Evolutionary conservation across 2,888 invertebrate species (phyloP), one percentile per base, ranked within the genome.

Genomic region (Dysmachus trigonus): DNA sequence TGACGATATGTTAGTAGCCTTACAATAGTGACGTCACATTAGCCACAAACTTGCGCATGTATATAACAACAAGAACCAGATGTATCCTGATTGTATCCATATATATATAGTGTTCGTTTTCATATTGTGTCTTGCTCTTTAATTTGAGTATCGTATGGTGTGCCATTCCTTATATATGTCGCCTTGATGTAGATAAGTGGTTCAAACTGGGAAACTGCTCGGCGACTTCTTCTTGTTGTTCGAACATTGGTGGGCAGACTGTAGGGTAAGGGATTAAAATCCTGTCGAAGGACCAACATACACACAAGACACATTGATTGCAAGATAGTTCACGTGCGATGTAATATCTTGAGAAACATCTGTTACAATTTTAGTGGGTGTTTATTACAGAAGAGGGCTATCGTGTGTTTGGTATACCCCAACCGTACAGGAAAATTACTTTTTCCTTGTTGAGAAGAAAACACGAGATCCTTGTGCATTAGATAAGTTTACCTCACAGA

Each of bases 91-190:
- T n/a, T 47, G 27, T 15, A 41, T 41, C 41, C 22, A 31, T 51
- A 30, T 15, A 41, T 41, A 30, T 13, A 31, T 51, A 30, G 72
- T 41, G 5, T 72, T 41, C 53, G 72, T 18, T 83, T 41, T 72
- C 83, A 72, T 72, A 83, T 83, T 83, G 83, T 83, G 83, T 83
- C 72, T 83, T 83, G 72, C 83, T 83, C 72, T 72, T 83, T 83
- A 83, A 83, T 72, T 83, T 83, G 72, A 81, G 81, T 62, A 81
- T 81, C 81, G 33, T 76, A 33, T 81, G 47, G 53, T 81, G 81
- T 53, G 33, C 81, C 81, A 81, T 81, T 81, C 62, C 51, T 33
- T 81, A 81, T 81, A 76, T 76, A 81, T 81, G 51, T 53, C 30
- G 83, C 38, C 38, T 72, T 72, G 83, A 83, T 83, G 83, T 72